Base-by-base conservation (phyloP, 2,113 vertebrate genomes). In the Oryzias celebensis region DNA sequence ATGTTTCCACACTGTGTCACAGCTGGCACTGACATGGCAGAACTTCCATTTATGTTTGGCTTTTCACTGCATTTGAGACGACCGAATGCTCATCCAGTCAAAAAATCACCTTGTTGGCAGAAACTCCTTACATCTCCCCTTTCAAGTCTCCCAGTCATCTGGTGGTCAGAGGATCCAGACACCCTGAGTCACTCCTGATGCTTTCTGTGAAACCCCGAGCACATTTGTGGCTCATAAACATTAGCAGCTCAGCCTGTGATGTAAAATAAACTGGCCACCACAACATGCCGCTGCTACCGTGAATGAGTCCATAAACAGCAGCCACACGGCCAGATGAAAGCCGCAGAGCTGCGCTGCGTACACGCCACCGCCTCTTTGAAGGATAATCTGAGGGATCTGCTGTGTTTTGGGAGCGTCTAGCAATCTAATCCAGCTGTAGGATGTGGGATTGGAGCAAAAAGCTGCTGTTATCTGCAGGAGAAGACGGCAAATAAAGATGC, bases 181-280 rank as follows among this genome's bases (percentile, higher is more conserved):
- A 49, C 63, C 77, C 79, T 91, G 84, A 88, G 71, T 91, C 87
- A 90, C 68, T 78, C 45, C 24, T 70, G 78, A 85, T 82, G 83
- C 62, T 75, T 53, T 67, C 61, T 87, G 86, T 87, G 87, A 82
- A 87, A 77, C 73, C 68, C 67, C 55, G 78, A 78, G 82, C 83
- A 61, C 28, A 59, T 60, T 75, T 70, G 63, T 73, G 73, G 84
- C 81, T 88, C 84, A 77, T 90, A 90, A 90, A 89, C 81, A 86
- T 78, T 54, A 71, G 71, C 79, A 74, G 71, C 67, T 4, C 28
- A 50, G 83, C 64, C 70, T 62, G 66, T 55, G n/a, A 86, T 76
- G 74, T 84, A 75, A 90, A 89, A 91, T 78, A 89, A 87, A 91
- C 86, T 57, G 42, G 56, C 72, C 20, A 64, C 89, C 83, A 66